Percentiles rank a stretch among this genome's conserved stretches.
phyloP scores from a whole-genome alignment of 2,797 vertebrate genomes.

The Odontamblyopus lacepedii region DNA sequence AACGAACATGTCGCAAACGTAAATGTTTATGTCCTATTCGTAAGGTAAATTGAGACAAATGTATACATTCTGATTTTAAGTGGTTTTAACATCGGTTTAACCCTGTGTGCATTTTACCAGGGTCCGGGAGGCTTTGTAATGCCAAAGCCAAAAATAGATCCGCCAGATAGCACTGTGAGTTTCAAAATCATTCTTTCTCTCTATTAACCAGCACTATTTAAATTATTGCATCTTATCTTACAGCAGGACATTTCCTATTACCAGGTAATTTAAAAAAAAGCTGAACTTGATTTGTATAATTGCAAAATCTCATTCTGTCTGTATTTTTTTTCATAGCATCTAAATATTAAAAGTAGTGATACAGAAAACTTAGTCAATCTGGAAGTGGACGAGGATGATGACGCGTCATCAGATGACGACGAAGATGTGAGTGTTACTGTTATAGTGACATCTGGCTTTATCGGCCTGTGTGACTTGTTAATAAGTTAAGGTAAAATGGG shows the following conservation, averaged over 20 bases:
- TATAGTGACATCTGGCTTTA: neutral
- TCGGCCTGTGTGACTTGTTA: neutral
- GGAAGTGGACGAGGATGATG: conserved; percentile 70
- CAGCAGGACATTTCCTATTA: conserved; percentile 66
- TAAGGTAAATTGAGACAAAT: conserved; percentile 53
- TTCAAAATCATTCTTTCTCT: neutral
- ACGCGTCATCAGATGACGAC: conserved; percentile 68
- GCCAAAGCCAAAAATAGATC: conserved; percentile 41
- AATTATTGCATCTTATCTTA: conserved; percentile 24
- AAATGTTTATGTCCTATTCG: conserved; percentile 78
- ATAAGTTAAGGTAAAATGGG: neutral
- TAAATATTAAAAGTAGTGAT: conserved; percentile 72
- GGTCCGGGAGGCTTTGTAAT: conserved; percentile 26
- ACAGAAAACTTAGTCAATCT: conserved; percentile 71
- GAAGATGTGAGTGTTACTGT: conserved; percentile 63
- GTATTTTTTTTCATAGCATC: conserved; percentile 33
- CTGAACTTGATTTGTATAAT: neutral
- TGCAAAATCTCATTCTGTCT: conserved; percentile 1
- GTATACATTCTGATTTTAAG: neutral
- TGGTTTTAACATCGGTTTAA: neutral
- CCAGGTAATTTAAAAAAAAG: conserved; percentile 52
- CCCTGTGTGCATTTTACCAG: conserved; percentile 18
- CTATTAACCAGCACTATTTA: neutral
- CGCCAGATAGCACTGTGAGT: conserved; percentile 48
- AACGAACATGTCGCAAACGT: conserved; percentile 71